A percentile compares a stretch with the other conserved stretches of the same genome.
Evolutionary conservation across 2,797 vertebrate genomes (phyloP).

Genomic region (Chlorospingus semifuscus): DNA sequence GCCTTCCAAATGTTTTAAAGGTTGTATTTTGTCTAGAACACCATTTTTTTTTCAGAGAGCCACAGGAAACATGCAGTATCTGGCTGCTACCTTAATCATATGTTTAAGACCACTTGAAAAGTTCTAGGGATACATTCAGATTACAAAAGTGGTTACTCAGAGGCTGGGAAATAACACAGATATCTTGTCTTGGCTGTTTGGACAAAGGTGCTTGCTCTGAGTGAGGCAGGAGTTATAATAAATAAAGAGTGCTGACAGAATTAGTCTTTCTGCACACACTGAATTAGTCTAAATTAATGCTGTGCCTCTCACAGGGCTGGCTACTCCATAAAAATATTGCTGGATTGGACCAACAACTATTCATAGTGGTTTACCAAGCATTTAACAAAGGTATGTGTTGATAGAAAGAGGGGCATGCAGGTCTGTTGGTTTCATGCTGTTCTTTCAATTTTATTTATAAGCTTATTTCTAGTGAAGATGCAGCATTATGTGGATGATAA

Average conservation of each 20-base stretch:
- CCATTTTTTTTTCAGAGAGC: not conserved
- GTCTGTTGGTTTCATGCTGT: not conserved
- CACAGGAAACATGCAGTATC: not conserved
- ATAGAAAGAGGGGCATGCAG: not conserved
- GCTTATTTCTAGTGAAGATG: not conserved
- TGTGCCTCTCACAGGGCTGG: not conserved
- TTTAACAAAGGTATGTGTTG: not conserved
- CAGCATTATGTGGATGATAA: not conserved
- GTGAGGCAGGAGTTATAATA: not conserved
- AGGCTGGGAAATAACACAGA: not conserved
- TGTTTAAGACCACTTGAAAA: not conserved
- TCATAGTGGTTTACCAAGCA: not conserved
- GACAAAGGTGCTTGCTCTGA: not conserved
- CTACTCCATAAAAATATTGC: not conserved
- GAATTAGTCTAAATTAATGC: not conserved
- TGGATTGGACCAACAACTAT: not conserved
- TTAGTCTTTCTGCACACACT: not conserved
- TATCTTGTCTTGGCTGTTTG: not conserved
- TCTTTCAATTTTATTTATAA: not conserved
- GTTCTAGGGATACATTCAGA: not conserved
- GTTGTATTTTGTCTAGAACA: constrained; percentile 11
- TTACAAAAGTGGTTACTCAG: not conserved
- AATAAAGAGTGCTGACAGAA: not conserved
- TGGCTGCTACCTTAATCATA: constrained; percentile 3
- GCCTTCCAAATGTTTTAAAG: constrained; percentile 35